Percentiles rank a stretch among this genome's conserved stretches.
These are phyloP conservation scores for Dromius quadrimaculatus DNA, from an alignment of 2,888 invertebrate species.

Conservation along the genomic window DNA sequence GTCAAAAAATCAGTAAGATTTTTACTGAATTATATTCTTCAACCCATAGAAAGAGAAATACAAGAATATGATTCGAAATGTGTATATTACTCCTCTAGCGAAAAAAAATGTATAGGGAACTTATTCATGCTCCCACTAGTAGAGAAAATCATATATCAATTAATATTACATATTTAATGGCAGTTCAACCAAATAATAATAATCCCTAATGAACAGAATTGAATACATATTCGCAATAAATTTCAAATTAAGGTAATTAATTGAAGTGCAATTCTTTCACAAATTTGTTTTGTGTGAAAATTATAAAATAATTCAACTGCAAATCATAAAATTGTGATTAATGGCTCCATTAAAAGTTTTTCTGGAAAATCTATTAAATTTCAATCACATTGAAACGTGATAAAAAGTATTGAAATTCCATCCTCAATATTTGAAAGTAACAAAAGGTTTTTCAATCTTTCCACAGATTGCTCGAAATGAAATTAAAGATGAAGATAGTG, in stretches of 20 bases:
- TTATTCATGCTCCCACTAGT: too few relatives aligned
- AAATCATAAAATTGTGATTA: conserved; percentile 26
- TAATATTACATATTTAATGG: too few relatives aligned
- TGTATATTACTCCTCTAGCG: too few relatives aligned
- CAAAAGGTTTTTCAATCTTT: conserved; percentile 8
- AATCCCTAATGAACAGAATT: conserved; percentile 22
- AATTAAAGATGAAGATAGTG: conserved; percentile 18
- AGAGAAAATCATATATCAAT: too few relatives aligned
- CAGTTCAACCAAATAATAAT: too few relatives aligned
- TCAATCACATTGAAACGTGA: background rate
- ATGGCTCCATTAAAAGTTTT: conserved; percentile 4
- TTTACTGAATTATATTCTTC: too few relatives aligned
- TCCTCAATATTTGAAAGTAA: background rate
- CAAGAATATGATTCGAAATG: too few relatives aligned
- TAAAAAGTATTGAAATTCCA: background rate
- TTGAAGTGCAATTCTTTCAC: conserved; percentile 6
- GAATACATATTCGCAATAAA: conserved; percentile 15
- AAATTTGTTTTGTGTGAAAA: background rate
- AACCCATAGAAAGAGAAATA: too few relatives aligned
- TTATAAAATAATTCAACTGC: background rate
- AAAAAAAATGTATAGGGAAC: too few relatives aligned
- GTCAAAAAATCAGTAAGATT: too few relatives aligned
- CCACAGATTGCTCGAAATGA: conserved; percentile 21
- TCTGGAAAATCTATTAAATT: conserved; percentile 20
- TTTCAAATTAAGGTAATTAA: conserved; percentile 16